Evolutionary conservation across 2,888 invertebrate species (phyloP), one percentile per base, ranked within the genome.

Genomic region (Mesorhabditis sp.): DNA sequence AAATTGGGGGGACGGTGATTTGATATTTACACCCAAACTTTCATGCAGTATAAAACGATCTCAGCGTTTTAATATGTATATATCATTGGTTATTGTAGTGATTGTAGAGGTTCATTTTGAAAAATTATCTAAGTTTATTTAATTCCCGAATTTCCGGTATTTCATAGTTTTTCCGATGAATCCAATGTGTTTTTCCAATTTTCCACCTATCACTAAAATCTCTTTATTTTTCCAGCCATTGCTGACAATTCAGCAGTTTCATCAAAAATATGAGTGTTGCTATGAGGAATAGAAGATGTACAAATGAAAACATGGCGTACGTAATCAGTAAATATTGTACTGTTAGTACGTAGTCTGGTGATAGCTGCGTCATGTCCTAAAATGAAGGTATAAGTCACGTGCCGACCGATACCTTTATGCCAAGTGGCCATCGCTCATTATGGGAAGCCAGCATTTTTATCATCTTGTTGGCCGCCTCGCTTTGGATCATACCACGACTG

Each of bases 251-350:
- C 7, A 72, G 43, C n/a, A 76, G 68, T 65, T 73, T 68, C 65
- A 76, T 66, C 58, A 76, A 69, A 68, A 70, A 72, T 63, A 73
- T 68, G 45, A 76, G 68, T 43, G 76, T 72, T n/a, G 74, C 67
- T 41, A 76, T 68, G 66, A 74, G 70, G 65, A 74, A 73, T n/a
- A 76, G 66, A 62, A 76, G 71, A 61, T 74, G 72, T 10, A 74
- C 70, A 44, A 76, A 68, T 42, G 78, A 72, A 62, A 75, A 76
- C 10, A 78, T 67, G 28, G 78, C 72, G 44, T 75, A 75, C n/a
- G 74, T 72, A 45, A 75, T 70, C 28, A 78, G 69, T 45, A 78
- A 66, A 67, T 76, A 78, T 70, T 78, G 76, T 72, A 78, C 73
- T 71, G 75, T 75, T 62, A 75, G 66, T 13, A 76, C 73, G 58